Conservation (phyloP, 2,797 vertebrate species). For the Myotis daubentonii region DNA sequence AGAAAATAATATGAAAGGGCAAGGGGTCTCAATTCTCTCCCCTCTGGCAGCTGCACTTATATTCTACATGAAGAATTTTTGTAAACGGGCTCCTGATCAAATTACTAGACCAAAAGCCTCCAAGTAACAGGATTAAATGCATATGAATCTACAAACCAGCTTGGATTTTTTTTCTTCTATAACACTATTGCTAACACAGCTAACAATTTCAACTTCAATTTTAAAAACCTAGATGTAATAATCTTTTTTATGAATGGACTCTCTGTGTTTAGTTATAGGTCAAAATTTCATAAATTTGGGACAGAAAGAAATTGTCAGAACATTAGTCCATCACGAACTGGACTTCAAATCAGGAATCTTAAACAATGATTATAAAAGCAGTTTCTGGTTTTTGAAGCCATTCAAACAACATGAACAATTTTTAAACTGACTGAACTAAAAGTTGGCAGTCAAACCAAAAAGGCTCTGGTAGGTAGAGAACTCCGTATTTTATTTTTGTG, state of each 20-base stretch:
- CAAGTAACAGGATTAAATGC: slow-evolving; percentile 65
- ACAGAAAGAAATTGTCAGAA: slow-evolving; percentile 65
- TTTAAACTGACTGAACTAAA: slow-evolving; percentile 72
- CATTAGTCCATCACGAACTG: slow-evolving; percentile 50
- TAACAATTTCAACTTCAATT: slow-evolving; percentile 69
- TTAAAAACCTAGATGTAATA: slow-evolving; percentile 66
- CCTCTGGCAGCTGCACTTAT: slow-evolving; percentile 36
- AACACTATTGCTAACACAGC: slow-evolving; percentile 68
- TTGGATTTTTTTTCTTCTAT: slow-evolving; percentile 56
- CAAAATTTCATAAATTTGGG: slow-evolving; percentile 63
- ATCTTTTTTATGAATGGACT: slow-evolving; percentile 75
- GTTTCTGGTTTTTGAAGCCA: slow-evolving; percentile 79
- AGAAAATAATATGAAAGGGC: slow-evolving; percentile 52
- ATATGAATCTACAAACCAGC: slow-evolving; percentile 52
- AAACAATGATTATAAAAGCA: slow-evolving; percentile 82
- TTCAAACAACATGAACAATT: slow-evolving; percentile 79
- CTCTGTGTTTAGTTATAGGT: slow-evolving; percentile 78
- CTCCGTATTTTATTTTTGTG: slow-evolving; percentile 84
- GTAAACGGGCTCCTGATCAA: slow-evolving; percentile 58
- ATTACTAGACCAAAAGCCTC: slow-evolving; percentile 66
- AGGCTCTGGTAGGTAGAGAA: slow-evolving; percentile 78
- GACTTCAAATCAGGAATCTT: slow-evolving; percentile 83
- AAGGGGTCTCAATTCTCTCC: slow-evolving; percentile 55
- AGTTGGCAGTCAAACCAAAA: slow-evolving; percentile 73
- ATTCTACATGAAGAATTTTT: slow-evolving; percentile 60